A percentile compares a stretch with the other conserved stretches of the same genome.
Conservation (phyloP, 2,113 vertebrate genomes). For the Salvelinus fontinalis region DNA sequence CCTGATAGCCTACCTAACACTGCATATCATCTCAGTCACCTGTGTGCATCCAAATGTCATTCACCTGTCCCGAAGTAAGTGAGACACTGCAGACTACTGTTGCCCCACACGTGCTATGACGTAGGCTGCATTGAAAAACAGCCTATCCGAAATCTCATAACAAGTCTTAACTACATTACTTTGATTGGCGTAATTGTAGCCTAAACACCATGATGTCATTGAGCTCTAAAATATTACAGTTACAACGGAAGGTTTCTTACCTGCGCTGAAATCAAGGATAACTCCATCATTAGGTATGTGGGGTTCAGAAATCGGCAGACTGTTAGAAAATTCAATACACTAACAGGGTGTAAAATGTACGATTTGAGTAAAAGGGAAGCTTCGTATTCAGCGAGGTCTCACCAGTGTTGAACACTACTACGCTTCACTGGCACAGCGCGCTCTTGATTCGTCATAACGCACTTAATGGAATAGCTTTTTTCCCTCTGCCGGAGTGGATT, state of each 20-base stretch:
- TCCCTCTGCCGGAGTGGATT: neutral
- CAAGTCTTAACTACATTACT: too few relatives aligned
- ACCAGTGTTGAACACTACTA: conserved; percentile 12
- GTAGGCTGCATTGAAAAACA: too few relatives aligned
- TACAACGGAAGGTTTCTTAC: conserved; percentile 40
- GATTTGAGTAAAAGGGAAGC: neutral
- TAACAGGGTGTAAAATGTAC: neutral
- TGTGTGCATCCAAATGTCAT: too few relatives aligned
- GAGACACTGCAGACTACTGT: too few relatives aligned
- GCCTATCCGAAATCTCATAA: too few relatives aligned
- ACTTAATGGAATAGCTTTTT: conserved; percentile 47
- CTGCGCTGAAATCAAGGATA: conserved; percentile 63
- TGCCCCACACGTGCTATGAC: too few relatives aligned
- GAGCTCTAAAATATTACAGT: too few relatives aligned
- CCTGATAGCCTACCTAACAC: too few relatives aligned
- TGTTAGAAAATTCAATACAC: neutral
- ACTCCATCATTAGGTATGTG: conserved; percentile 52
- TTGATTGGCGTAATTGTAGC: too few relatives aligned
- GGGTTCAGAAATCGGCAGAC: conserved; percentile 32
- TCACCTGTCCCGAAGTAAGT: too few relatives aligned
- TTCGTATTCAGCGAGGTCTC: conserved; percentile 5
- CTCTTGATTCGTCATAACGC: conserved; percentile 37
- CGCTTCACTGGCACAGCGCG: conserved; percentile 24
- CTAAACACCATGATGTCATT: too few relatives aligned
- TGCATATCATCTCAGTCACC: too few relatives aligned